These are phyloP conservation scores for Mercenaria mercenaria DNA, from an alignment of 1,140 invertebrate genomes.

Conservation along the genomic window DNA sequence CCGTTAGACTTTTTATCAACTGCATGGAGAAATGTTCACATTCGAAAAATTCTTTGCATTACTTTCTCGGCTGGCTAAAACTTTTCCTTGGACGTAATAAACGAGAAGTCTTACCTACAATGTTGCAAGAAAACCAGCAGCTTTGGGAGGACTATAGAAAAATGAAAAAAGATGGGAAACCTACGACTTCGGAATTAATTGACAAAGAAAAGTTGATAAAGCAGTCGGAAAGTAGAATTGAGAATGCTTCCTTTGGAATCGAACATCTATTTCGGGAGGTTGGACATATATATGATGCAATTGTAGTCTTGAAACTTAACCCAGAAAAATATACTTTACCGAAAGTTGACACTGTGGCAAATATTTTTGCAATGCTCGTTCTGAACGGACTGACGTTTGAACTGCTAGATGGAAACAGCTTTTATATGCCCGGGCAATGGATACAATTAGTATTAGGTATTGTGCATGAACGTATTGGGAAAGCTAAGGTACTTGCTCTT, in stretches of 20 bases:
- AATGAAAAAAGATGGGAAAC: neutral
- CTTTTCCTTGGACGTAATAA: neutral
- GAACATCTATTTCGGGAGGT: slow-evolving; percentile 26
- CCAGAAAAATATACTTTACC: neutral
- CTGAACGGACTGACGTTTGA: neutral
- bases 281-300: neutral
- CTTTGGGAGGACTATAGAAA: neutral
- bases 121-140: neutral
- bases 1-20: no score
- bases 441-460: neutral
- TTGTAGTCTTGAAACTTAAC: neutral
- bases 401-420: neutral
- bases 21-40: neutral
- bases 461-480: neutral
- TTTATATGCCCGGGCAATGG: neutral
- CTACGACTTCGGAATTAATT: neutral
- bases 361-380: neutral
- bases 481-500: neutral
- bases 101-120: neutral
- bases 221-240: neutral
- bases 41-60: neutral
- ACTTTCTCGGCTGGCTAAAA: neutral
- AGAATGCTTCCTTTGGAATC: neutral
- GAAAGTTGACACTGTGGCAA: neutral
- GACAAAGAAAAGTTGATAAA: neutral